phyloP scores from a whole-genome alignment of 2,113 vertebrate genomes.

The Toxotes chatareus region DNA sequence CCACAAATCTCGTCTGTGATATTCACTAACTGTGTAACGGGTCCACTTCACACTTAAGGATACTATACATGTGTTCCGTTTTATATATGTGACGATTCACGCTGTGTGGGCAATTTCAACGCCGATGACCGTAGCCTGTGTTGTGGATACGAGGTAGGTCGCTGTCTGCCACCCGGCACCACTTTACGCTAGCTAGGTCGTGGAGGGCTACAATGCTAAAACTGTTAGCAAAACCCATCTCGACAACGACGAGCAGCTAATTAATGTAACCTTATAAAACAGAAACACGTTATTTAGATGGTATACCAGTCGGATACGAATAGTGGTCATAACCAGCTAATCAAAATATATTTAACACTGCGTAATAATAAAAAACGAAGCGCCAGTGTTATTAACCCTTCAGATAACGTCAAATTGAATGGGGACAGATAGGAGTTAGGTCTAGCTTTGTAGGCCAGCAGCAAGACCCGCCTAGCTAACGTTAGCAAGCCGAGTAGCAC shows the following conservation, averaged over 20 bases:
- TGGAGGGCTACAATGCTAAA: conserved; percentile 47
- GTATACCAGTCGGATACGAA: no score
- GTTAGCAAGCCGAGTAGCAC: conserved; percentile 39
- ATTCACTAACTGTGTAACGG: background rate
- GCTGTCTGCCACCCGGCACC: conserved; percentile 35
- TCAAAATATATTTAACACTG: background rate
- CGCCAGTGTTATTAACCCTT: background rate
- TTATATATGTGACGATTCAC: background rate
- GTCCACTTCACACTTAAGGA: background rate
- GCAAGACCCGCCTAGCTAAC: conserved; percentile 69
- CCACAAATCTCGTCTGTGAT: conserved; percentile 16
- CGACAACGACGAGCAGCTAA: background rate
- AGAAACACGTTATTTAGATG: rapidly evolving
- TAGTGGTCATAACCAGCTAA: background rate
- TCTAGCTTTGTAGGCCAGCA: conserved; percentile 65
- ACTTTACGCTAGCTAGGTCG: conserved; percentile 11
- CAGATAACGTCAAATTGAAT: conserved; percentile 37
- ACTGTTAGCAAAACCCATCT: conserved; percentile 30
- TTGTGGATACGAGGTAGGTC: conserved; percentile 72
- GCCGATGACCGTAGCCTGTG: conserved; percentile 32
- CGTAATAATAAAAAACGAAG: background rate
- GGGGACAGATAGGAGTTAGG: conserved; percentile 51
- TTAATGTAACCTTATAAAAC: background rate
- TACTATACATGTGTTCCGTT: background rate
- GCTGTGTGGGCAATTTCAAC: conserved; percentile 19